These are phyloP conservation scores for Sternotherus odoratus DNA, from an alignment of 2,797 vertebrate genomes.

Conservation along the genomic window DNA sequence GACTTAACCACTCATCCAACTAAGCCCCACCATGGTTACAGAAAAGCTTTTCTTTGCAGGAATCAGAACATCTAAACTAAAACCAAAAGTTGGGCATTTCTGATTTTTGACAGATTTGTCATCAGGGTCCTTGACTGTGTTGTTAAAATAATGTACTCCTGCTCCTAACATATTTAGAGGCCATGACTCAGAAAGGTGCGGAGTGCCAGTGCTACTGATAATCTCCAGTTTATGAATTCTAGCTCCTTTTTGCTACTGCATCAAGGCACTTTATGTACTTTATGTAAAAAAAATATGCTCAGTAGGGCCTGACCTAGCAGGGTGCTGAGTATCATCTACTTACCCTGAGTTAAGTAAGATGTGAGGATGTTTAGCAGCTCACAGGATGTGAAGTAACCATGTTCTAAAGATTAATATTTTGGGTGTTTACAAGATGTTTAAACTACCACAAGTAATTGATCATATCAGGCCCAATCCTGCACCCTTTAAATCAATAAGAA, in stretches of 20 bases:
- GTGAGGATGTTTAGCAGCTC: neutral
- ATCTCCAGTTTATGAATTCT: neutral
- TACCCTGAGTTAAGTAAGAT: neutral
- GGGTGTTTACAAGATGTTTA: neutral
- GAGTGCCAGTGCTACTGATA: too few relatives aligned
- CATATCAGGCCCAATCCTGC: neutral
- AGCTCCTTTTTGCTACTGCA: neutral
- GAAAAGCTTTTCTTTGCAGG: neutral
- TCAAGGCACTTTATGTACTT: neutral
- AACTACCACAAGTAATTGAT: neutral
- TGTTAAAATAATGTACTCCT: accelerated
- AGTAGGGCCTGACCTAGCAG: neutral
- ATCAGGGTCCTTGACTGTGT: neutral
- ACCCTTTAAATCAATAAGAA: neutral
- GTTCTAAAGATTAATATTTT: neutral
- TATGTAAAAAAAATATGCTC: neutral
- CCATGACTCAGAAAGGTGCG: neutral
- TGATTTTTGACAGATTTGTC: neutral
- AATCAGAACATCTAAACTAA: neutral
- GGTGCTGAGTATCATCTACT: neutral
- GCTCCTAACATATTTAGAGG: neutral
- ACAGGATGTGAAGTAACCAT: neutral
- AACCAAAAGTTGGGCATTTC: neutral
- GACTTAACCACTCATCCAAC: neutral
- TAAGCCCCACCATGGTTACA: accelerated